Evolutionary conservation across 1,140 invertebrate genomes (phyloP).

Genomic region (Hyposmocoma kahamanoa): DNA sequence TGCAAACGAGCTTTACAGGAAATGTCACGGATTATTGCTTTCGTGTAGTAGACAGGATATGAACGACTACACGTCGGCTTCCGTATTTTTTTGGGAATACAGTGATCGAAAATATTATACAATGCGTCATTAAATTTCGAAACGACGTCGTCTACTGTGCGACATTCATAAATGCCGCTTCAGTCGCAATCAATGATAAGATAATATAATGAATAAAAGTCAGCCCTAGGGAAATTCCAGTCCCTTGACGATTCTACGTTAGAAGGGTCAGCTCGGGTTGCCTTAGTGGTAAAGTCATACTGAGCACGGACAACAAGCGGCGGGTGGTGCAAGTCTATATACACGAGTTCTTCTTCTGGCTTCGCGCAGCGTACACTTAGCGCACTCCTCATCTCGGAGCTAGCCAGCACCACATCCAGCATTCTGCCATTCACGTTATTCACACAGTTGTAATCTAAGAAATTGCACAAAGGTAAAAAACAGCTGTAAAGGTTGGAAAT

Average conservation of each 20-base stretch:
- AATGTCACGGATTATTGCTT: constrained; percentile 4
- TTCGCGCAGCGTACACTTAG: background rate
- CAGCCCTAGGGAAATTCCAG: constrained; percentile 1
- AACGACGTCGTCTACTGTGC: too few species aligned
- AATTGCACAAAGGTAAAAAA: background rate
- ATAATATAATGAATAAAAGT: background rate
- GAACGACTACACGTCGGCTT: background rate
- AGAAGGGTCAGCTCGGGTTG: constrained; percentile 1
- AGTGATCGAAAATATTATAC: background rate
- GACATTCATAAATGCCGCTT: too few species aligned
- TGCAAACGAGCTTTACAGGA: background rate
- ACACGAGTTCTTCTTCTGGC: background rate
- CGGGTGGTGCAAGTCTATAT: constrained; percentile 5
- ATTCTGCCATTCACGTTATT: constrained; percentile 7
- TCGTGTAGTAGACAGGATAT: constrained; percentile 5
- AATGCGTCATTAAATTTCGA: constrained; percentile 4
- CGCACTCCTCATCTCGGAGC: background rate
- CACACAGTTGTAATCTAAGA: constrained; percentile 6
- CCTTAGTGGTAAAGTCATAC: background rate
- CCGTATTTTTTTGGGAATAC: constrained; percentile 6
- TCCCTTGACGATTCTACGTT: background rate
- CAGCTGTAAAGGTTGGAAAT: background rate
- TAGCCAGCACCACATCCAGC: constrained; percentile 7
- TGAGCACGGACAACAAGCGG: background rate
- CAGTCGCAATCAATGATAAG: background rate